Evolutionary conservation across 2,888 invertebrate species (phyloP), one percentile per base, ranked within the genome.

Genomic region (Thelaira solivaga): DNA sequence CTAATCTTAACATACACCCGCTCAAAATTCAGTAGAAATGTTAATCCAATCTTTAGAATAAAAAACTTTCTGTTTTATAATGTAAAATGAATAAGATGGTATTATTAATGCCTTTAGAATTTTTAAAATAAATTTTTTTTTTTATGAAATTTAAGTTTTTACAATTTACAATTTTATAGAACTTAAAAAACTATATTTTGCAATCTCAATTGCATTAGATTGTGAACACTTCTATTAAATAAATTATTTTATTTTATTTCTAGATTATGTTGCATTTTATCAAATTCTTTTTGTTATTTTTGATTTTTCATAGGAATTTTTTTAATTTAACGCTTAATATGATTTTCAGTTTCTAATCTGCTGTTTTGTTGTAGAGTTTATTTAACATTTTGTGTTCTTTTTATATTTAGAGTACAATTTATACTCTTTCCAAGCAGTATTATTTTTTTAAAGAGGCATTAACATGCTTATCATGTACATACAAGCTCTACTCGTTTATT

Each of bases 291-390:
- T 61, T 74, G 71, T 79, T 73, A 51, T 64, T 59, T 75, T 81
- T 82, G 39, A 59, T 69, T 57, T 57, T 47, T 43, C 16, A 47
- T 47, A 34, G 81, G 82, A 83, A 84, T 84, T 84, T 85, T 85
- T 83, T 83, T 84, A 85, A 85, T 85, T 85, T 85, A 85, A 85
- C 84, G 85, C 84, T 83, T 82, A 85, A 85, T 84, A 85, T 84
- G 82, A 81, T 85, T 80, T 81, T 75, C 81, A 82, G 82, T 62
- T 82, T 36, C 24, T 13, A 82, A 80, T 80, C 80, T 81, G 77
- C 79, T 82, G 39, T 68, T 78, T 68, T 75, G 39, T 67, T 78
- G 73, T 74, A 2, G 8, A 29, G 57, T 59, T 47, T 16, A 16
- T 71, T 29, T 47, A 29, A 51, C 62, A 53, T 41, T 18, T 41